Conservation (phyloP, 2,888 invertebrate genomes). For the Apamea crenata region DNA sequence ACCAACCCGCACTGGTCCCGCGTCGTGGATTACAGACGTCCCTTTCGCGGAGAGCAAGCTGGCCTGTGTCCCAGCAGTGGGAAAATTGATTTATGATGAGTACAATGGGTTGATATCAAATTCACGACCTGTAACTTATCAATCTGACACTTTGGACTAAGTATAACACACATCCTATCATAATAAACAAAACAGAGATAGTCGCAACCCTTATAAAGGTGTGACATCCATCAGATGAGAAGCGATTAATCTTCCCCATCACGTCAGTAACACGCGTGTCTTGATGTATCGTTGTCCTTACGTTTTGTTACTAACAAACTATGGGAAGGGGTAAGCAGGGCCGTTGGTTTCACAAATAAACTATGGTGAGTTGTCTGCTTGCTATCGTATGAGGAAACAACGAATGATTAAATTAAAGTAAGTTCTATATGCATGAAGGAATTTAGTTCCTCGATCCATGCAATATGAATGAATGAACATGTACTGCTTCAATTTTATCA, state of each 20-base stretch:
- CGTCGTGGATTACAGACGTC: no score
- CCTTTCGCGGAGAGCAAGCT: no score
- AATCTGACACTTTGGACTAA: not conserved
- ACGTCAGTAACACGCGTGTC: constrained; percentile 50
- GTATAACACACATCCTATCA: not conserved
- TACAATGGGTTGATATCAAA: not conserved
- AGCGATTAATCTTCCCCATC: constrained; percentile 48
- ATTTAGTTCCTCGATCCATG: not conserved
- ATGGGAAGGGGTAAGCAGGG: not conserved
- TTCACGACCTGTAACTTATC: not conserved
- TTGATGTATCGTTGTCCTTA: constrained; percentile 50
- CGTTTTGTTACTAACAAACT: constrained; percentile 24
- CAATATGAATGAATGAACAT: no score
- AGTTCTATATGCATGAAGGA: not conserved
- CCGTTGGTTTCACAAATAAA: not conserved
- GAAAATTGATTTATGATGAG: no score
- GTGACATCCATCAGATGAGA: constrained; percentile 20
- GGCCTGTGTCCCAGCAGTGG: no score
- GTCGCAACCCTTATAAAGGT: constrained; percentile 28
- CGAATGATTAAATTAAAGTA: not conserved
- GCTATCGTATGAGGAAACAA: not conserved
- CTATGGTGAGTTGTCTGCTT: not conserved
- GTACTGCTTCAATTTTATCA: no score
- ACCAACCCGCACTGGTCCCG: no score
- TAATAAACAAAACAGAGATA: not conserved